These are phyloP conservation scores for Agapornis roseicollis DNA, from an alignment of 2,113 vertebrate species.

Conservation along the genomic window DNA sequence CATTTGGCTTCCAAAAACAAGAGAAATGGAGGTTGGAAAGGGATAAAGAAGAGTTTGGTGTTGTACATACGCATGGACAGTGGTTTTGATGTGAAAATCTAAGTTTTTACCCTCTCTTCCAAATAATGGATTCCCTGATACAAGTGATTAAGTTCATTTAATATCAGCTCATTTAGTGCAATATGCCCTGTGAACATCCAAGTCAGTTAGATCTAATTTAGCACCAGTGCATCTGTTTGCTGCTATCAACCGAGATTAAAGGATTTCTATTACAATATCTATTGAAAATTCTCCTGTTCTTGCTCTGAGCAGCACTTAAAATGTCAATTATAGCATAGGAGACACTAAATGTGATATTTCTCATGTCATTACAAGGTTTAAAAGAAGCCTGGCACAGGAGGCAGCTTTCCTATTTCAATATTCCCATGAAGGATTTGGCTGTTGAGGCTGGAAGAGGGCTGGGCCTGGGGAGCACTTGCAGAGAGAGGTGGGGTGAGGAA, in stretches of 20 bases:
- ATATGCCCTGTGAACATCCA: not conserved
- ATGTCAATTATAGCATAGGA: not conserved
- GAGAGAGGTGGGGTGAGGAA: not conserved
- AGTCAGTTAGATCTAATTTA: not conserved
- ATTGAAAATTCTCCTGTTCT: not conserved
- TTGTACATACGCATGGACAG: rapidly evolving
- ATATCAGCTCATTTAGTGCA: not conserved
- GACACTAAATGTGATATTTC: not conserved
- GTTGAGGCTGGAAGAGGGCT: not conserved
- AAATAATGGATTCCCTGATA: not conserved
- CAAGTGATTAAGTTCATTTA: not conserved
- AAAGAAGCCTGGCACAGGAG: not conserved
- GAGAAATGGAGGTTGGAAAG: not conserved
- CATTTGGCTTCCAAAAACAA: not conserved
- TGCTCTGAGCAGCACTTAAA: slow-evolving; percentile 35
- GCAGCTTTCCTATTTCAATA: not conserved
- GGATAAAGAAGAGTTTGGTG: not conserved
- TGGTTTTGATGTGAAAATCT: not conserved
- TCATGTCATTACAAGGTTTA: not conserved
- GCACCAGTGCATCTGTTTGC: not conserved
- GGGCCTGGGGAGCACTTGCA: not conserved
- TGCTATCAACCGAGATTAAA: not conserved
- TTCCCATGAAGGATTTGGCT: not conserved
- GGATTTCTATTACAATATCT: slow-evolving; percentile 8
- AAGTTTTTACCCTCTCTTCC: not conserved